These are phyloP conservation scores for Tetramorium parvispinum DNA, from an alignment of 1,140 invertebrate species.

Conservation along the genomic window DNA sequence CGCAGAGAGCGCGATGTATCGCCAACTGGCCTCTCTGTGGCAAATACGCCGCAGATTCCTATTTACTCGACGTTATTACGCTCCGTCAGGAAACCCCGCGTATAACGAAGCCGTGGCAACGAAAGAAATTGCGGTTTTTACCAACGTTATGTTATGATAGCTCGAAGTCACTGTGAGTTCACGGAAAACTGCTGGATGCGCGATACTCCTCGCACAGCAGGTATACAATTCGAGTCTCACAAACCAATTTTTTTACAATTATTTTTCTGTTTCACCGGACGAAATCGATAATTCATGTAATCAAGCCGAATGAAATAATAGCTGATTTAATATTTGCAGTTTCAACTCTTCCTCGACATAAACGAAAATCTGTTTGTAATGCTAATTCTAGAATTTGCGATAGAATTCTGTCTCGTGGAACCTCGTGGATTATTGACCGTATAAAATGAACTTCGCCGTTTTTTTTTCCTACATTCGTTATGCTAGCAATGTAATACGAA, in stretches of 20 bases:
- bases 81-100: neutral
- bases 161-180: neutral
- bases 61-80: conserved; percentile 32
- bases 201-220: neutral
- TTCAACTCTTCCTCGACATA: neutral
- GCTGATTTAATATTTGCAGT: neutral
- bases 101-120: neutral
- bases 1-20: neutral
- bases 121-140: conserved; percentile 38
- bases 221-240: neutral
- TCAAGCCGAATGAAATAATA: neutral
- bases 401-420: neutral
- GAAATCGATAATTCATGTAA: neutral
- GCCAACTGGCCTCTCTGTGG: neutral
- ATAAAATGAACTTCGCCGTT: neutral
- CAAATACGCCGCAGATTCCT: conserved; percentile 12
- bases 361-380: neutral
- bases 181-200: neutral
- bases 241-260: neutral
- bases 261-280: neutral
- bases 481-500: conserved; percentile 6
- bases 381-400: neutral
- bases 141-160: conserved; percentile 12
- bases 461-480: neutral
- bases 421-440: neutral